Conservation (phyloP, 2,113 vertebrate species). For the Okapia johnstoni region DNA sequence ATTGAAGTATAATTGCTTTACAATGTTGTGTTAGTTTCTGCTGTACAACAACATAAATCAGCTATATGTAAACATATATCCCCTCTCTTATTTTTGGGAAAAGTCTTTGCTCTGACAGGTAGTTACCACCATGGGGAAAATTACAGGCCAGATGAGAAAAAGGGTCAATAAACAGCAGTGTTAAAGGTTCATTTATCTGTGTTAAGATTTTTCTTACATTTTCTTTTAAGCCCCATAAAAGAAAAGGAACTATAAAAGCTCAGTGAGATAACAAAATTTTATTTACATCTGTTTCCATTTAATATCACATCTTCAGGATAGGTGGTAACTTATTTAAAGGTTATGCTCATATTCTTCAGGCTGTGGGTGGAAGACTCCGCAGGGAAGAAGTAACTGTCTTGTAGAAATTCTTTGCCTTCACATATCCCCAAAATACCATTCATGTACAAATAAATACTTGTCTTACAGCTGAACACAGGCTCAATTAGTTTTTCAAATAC, state of each 20-base stretch:
- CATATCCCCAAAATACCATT: not conserved
- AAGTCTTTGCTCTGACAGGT: not conserved
- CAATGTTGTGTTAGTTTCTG: not conserved
- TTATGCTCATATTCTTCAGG: conserved; percentile 16
- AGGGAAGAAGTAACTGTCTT: not conserved
- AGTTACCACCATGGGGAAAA: not conserved
- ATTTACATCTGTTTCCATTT: conserved; percentile 66
- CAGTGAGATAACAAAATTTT: conserved; percentile 65
- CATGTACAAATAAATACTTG: not conserved
- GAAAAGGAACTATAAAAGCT: conserved; percentile 18
- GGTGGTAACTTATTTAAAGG: not conserved
- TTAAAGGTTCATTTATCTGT: not conserved
- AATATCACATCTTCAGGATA: conserved; percentile 63
- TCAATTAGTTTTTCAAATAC: not conserved
- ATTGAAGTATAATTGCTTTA: not conserved
- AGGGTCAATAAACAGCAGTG: not conserved
- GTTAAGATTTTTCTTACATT: not conserved
- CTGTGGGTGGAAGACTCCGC: not conserved
- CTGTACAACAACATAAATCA: not conserved
- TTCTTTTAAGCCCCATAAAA: not conserved
- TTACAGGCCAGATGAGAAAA: not conserved
- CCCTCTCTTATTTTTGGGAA: not conserved
- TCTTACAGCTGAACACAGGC: not conserved
- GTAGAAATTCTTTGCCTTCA: not conserved
- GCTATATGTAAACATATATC: not conserved